A percentile compares a stretch with the other conserved stretches of the same genome.
Conservation (phyloP, 2,113 vertebrate species). For the Australoheros scitulus region DNA sequence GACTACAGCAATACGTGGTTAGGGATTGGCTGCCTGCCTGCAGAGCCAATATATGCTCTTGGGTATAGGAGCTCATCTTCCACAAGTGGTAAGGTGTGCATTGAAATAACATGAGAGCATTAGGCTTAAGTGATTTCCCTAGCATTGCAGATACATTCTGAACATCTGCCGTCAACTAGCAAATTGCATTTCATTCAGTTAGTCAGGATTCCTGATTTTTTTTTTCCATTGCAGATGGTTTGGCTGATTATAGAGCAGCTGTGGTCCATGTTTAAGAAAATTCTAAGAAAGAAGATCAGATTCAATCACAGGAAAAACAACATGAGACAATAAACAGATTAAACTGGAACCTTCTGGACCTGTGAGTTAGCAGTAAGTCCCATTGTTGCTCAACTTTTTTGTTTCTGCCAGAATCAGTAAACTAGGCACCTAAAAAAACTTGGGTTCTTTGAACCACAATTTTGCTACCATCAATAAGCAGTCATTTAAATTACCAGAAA, state of each 20-base stretch:
- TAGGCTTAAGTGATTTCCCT: constrained; percentile 1
- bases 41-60: background rate
- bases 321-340: background rate
- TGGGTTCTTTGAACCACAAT: background rate
- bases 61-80: background rate
- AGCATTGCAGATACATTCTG: constrained; percentile 8
- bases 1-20: background rate
- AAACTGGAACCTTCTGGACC: background rate
- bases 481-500: background rate
- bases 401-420: background rate
- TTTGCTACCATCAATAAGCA: background rate
- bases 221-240: background rate
- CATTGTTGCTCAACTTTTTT: background rate
- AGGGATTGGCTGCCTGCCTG: background rate
- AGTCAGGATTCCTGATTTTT: constrained; percentile 27
- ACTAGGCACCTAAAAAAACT: background rate
- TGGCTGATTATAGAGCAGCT: background rate
- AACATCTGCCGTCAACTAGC: constrained; percentile 12
- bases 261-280: background rate
- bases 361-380: background rate
- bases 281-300: background rate
- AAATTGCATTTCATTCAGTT: constrained; percentile 15
- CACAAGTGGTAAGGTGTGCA: background rate
- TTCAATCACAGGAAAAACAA: background rate
- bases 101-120: constrained; percentile 3